phyloP scores from a whole-genome alignment of 2,797 vertebrate genomes.

The Natrix natrix region DNA sequence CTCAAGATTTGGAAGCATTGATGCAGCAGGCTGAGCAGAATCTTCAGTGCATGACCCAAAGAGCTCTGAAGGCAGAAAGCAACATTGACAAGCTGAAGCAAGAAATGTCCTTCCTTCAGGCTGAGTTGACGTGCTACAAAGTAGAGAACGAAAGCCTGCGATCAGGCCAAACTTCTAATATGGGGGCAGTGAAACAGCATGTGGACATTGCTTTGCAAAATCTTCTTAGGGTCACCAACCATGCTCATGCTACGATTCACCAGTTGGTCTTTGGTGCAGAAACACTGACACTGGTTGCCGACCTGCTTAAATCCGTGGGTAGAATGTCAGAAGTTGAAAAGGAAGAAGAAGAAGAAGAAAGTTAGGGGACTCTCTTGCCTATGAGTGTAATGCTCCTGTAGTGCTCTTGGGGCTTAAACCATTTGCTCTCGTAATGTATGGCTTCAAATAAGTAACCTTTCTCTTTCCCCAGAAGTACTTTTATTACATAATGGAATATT shows the following conservation, averaged over 20 bases:
- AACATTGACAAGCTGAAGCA: conserved; percentile 75
- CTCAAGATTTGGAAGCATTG: conserved; percentile 77
- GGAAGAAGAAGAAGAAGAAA: conserved; percentile 27
- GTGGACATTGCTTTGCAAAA: conserved; percentile 78
- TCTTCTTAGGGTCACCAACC: conserved; percentile 70
- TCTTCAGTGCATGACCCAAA: conserved; percentile 83
- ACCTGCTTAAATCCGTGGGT: conserved; percentile 85
- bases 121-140: conserved; percentile 70
- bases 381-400: accelerated
- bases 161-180: conserved; percentile 65
- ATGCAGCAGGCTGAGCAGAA: conserved; percentile 79
- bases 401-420: background rate
- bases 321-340: conserved; percentile 75
- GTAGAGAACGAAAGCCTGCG: conserved; percentile 75
- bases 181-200: conserved; percentile 75
- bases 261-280: conserved; percentile 79
- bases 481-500: conserved; percentile 10
- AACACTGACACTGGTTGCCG: conserved; percentile 75
- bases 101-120: conserved; percentile 71
- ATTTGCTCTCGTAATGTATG: background rate
- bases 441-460: background rate
- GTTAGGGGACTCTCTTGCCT: accelerated
- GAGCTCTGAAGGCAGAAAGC: conserved; percentile 82
- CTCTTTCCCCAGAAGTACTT: conserved; percentile 1
- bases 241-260: conserved; percentile 70